Evolutionary conservation across 2,888 invertebrate species (phyloP), one percentile per base, ranked within the genome.

Genomic region (Acronicta aceris): DNA sequence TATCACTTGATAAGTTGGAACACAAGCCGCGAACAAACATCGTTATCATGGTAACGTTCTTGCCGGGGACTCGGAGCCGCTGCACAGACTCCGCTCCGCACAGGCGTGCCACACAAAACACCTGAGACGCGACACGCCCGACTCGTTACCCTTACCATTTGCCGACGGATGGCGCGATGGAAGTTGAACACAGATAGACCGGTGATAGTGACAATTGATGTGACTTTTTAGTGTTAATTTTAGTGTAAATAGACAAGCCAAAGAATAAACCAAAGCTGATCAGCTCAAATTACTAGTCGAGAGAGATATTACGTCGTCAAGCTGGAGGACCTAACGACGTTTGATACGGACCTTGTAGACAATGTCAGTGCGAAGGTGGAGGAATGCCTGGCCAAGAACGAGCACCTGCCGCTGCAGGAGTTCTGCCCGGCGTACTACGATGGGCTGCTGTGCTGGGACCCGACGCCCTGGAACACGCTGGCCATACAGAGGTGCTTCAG

Each of bases 401-500:
- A 78, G 59, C 88, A 89, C 54, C 59, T 88, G 47, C 80, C 86
- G 21, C 86, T 84, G 40, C 83, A 83, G 38, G 83, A 81, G 55
- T 88, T 84, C 85, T 98, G 98, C 84, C 95, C 95, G 59, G 95
- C 96, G 41, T 96, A 95, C 75, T 97, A 96, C 94, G 98, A 98
- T 83, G 95, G 96, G 5, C 91, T 98, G 60, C 93, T 97, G 38
- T 98, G 98, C 88, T 98, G 98, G 98, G 98, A 97, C 12, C 95
- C 96, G 3, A 97, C 98, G 2, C 95, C 95, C 0, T 95, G 96
- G 66, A 97, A 96, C 70, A 95, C 96, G 0, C 87, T 96, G 51
- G 97, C 97, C 1, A 92, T 96, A 27, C 95, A 98, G 72, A 96
- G 96, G 49, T 98, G 98, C 87, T 97, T 98, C 83, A 96, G 96